Conservation (phyloP, 2,797 vertebrate species). For the Rhadinocentrus ornatus region DNA sequence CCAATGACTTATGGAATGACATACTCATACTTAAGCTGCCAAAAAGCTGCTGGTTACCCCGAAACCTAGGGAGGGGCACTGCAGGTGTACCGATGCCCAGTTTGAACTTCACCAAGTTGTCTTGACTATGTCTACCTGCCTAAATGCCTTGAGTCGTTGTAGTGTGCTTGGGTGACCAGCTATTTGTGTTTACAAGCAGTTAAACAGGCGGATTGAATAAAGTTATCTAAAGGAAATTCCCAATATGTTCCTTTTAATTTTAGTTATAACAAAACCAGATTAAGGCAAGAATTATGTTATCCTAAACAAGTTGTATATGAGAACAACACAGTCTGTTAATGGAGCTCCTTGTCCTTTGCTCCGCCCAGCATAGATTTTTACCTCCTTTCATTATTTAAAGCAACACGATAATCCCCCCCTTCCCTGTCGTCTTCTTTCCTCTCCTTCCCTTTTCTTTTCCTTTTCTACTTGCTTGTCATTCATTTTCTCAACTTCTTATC, state of each 20-base stretch:
- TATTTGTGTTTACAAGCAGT: not conserved
- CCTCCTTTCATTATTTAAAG: conserved; percentile 65
- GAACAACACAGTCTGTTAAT: not conserved
- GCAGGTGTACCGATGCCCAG: too few species aligned
- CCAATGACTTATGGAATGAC: not conserved
- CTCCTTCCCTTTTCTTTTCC: conserved; percentile 4
- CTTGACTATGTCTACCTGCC: not conserved
- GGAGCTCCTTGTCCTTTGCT: conserved; percentile 47
- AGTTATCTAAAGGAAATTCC: too few species aligned
- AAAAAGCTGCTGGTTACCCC: too few species aligned
- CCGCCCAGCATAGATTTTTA: conserved; percentile 28
- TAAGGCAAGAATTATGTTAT: not conserved
- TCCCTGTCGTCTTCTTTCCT: conserved; percentile 17
- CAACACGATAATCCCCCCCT: conserved; percentile 30
- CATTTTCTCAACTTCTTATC: conserved; percentile 28
- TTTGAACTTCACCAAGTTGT: not conserved
- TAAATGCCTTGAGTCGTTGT: not conserved
- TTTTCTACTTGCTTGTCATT: conserved; percentile 36
- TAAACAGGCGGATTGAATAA: too few species aligned
- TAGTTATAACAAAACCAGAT: not conserved
- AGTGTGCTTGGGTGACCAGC: not conserved
- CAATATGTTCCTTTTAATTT: not conserved
- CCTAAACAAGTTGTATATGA: too few species aligned
- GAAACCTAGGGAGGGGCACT: too few species aligned
- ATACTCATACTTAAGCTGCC: not conserved